phyloP scores from a whole-genome alignment of 2,888 invertebrate genomes.

The Hydrotaea diabolus region DNA sequence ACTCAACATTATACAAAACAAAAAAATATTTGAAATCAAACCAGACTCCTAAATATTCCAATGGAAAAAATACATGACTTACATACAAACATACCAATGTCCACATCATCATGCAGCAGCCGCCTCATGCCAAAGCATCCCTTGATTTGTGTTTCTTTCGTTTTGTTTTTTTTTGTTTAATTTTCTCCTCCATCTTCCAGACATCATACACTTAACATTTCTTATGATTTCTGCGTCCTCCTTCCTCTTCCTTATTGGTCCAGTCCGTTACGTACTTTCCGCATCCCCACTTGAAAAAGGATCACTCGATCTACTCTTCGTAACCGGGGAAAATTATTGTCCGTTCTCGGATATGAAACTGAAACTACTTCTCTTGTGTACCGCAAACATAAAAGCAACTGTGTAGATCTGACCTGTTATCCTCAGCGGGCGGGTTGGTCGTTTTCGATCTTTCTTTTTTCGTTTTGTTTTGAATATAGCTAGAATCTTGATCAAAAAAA shows the following conservation, averaged over 20 bases:
- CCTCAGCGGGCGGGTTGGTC: too few species aligned
- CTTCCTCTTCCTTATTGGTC: background rate
- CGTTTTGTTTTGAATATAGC: constrained; percentile 3
- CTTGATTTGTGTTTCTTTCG: background rate
- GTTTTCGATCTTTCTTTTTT: background rate
- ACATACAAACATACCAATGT: background rate
- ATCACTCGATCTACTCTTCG: too few species aligned
- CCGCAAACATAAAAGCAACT: constrained; percentile 31
- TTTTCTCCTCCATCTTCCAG: background rate
- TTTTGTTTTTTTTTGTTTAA: background rate
- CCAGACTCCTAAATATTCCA: background rate
- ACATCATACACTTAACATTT: background rate
- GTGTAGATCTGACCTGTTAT: constrained; percentile 26
- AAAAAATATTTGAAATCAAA: background rate
- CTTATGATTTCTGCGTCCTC: background rate
- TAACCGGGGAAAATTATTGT: too few species aligned
- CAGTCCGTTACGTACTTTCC: background rate
- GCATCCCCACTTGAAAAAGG: background rate
- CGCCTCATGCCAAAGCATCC: constrained; percentile 22
- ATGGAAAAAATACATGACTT: background rate
- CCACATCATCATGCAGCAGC: constrained; percentile 14
- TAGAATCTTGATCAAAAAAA: background rate
- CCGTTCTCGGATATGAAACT: too few species aligned
- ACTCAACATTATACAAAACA: background rate
- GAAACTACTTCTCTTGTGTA: background rate